Evolutionary conservation across 2,888 invertebrate genomes (phyloP).

Genomic region (Synergus itoensis): DNA sequence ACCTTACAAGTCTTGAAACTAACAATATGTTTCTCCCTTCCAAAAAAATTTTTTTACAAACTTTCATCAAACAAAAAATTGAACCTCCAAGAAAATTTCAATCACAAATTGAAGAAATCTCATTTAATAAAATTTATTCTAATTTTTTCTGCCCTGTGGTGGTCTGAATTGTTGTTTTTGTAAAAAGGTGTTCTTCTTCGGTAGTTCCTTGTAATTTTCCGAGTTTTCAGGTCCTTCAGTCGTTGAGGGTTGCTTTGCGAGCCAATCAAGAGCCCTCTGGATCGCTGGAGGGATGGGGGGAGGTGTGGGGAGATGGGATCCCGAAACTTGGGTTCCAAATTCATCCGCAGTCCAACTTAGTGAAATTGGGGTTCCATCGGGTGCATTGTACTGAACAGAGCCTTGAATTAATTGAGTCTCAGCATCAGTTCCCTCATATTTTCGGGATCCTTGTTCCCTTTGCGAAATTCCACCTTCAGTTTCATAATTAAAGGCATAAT

Average conservation of each 20-base stretch:
- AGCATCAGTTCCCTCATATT: constrained; percentile 74
- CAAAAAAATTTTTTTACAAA: neutral
- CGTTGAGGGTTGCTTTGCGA: constrained; percentile 74
- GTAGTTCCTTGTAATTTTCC: constrained; percentile 34
- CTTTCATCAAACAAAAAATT: neutral
- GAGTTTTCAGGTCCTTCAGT: constrained; percentile 70
- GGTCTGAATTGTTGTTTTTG: constrained; percentile 1
- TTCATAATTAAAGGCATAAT: constrained; percentile 73
- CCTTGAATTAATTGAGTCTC: constrained; percentile 75
- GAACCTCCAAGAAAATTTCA: neutral
- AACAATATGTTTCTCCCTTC: neutral
- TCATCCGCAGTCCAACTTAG: constrained; percentile 76
- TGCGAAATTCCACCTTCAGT: constrained; percentile 76
- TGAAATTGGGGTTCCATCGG: constrained; percentile 75
- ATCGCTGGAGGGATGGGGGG: constrained; percentile 75
- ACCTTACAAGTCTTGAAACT: neutral
- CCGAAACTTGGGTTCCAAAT: constrained; percentile 73
- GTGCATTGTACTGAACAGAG: constrained; percentile 76
- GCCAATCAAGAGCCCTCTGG: constrained; percentile 74
- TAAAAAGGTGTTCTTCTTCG: neutral
- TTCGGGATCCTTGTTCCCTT: constrained; percentile 70
- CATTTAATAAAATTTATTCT: neutral
- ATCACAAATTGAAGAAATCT: neutral
- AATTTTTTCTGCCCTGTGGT: constrained; percentile 15
- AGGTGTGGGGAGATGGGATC: constrained; percentile 73